Conservation (phyloP, 2,113 vertebrate genomes). For the Pycnonotus jocosus region DNA sequence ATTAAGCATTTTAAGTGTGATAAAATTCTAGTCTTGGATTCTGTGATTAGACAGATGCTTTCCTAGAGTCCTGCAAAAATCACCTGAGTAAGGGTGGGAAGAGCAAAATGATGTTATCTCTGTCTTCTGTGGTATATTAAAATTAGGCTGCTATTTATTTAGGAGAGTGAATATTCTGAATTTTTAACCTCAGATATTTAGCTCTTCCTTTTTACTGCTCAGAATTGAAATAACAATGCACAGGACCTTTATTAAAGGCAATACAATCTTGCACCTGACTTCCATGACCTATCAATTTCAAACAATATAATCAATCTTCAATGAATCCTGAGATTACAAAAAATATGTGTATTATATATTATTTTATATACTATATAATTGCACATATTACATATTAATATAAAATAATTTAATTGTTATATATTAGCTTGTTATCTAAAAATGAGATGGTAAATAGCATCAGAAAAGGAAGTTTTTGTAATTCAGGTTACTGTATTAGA, state of each 20-base stretch:
- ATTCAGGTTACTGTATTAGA: neutral
- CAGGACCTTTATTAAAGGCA: neutral
- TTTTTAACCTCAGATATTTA: neutral
- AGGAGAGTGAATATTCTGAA: neutral
- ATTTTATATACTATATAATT: neutral
- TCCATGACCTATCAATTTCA: neutral
- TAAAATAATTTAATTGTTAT: neutral
- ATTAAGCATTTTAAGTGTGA: neutral
- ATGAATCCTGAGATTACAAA: neutral
- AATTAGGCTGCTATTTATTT: neutral
- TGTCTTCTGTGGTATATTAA: neutral
- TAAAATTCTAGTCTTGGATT: neutral
- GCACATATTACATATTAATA: neutral
- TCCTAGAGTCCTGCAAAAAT: neutral
- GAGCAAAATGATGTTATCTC: neutral
- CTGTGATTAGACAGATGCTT: neutral
- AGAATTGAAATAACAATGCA: neutral
- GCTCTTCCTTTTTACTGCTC: neutral
- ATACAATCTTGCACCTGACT: neutral
- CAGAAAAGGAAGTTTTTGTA: neutral
- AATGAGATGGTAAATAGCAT: neutral
- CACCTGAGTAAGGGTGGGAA: neutral
- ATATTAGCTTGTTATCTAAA: neutral
- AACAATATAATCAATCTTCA: neutral
- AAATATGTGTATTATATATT: neutral